Conservation (phyloP, 2,888 invertebrate species). For the Gymnoscelis rufifasciata region DNA sequence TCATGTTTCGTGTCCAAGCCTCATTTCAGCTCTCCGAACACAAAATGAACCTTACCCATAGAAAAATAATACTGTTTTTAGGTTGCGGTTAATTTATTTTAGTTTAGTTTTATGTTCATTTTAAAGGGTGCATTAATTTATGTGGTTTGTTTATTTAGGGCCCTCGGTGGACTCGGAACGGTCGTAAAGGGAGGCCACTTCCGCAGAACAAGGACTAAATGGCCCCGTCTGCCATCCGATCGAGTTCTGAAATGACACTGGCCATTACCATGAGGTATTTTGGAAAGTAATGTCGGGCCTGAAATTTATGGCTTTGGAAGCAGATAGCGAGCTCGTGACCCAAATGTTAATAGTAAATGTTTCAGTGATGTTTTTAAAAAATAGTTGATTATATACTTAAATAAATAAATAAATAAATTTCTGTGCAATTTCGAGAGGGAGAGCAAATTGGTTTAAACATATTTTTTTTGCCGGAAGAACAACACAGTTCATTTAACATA, state of each 20-base stretch:
- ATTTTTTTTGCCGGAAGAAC: too few species aligned
- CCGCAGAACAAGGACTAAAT: conserved; percentile 16
- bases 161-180: conserved; percentile 22
- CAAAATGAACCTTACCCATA: background rate
- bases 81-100: conserved; percentile 24
- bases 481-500: too few species aligned
- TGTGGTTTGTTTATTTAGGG: conserved; percentile 28
- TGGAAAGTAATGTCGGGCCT: background rate
- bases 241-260: conserved; percentile 15
- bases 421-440: too few species aligned
- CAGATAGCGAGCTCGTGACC: too few species aligned
- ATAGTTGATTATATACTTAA: too few species aligned
- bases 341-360: too few species aligned
- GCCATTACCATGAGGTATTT: background rate
- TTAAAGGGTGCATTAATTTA: conserved; percentile 29
- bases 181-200: conserved; percentile 26
- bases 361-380: too few species aligned
- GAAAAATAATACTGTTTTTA: conserved; percentile 5
- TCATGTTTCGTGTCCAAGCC: conserved; percentile 23
- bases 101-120: conserved; percentile 21
- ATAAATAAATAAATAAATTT: too few species aligned
- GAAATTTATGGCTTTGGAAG: too few species aligned
- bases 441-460: too few species aligned
- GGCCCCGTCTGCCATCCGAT: conserved; percentile 12
- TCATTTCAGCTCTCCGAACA: conserved; percentile 11